Evolutionary conservation across 2,797 vertebrate genomes (phyloP).

Genomic region (Remorina albescens): DNA sequence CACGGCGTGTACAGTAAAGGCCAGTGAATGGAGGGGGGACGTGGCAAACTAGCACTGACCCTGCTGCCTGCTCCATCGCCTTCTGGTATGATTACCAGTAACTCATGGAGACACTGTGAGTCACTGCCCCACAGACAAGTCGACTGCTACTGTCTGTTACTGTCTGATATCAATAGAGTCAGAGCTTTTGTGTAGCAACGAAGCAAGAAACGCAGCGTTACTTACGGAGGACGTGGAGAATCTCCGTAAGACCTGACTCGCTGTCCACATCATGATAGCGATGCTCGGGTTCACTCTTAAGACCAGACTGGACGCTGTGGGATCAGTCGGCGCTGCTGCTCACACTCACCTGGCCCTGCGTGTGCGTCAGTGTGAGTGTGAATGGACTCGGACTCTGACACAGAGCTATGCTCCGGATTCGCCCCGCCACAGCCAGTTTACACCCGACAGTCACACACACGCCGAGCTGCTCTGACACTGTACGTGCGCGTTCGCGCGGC

Average conservation of each 20-base stretch:
- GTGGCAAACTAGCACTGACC: conserved; percentile 42
- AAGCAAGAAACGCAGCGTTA: conserved; percentile 41
- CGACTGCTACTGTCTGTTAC: background rate
- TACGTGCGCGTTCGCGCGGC: conserved; percentile 59
- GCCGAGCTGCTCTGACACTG: background rate
- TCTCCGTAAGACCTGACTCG: conserved; percentile 81
- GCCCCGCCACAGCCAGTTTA: conserved; percentile 36
- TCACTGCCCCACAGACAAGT: background rate
- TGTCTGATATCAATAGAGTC: background rate
- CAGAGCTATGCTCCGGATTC: background rate
- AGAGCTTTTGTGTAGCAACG: background rate
- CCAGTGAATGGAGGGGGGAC: conserved; percentile 10
- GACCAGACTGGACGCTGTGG: background rate
- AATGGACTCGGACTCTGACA: conserved; percentile 9
- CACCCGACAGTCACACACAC: conserved; percentile 28
- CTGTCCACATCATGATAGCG: conserved; percentile 87
- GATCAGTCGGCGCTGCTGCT: background rate
- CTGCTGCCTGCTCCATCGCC: background rate
- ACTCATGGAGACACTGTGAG: background rate
- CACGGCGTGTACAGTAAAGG: conserved; percentile 34
- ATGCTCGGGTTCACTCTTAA: background rate
- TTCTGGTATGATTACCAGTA: background rate
- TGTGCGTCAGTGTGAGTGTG: background rate
- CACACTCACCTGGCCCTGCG: conserved; percentile 43
- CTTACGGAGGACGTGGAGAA: conserved; percentile 90